Base-by-base conservation (phyloP, 2,113 vertebrate genomes). In the Bungarus multicinctus region DNA sequence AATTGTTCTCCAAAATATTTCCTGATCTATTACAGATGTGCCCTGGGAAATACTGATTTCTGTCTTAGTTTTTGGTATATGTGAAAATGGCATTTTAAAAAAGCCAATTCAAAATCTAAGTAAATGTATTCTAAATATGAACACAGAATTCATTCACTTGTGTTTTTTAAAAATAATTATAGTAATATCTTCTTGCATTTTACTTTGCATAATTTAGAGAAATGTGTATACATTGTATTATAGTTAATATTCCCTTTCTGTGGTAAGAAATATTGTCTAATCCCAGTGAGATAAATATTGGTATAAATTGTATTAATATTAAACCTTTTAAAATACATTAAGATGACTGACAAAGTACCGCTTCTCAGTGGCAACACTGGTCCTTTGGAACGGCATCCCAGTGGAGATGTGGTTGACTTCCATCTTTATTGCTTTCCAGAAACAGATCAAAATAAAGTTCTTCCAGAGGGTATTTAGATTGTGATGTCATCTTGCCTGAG, bases 111-210 rank as follows among this genome's bases (percentile, higher is more conserved):
- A 81, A 81, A 55, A 27, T 5, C 34, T 89, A 45, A 18, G 87
- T 81, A 92, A 92, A 92, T 89, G 20, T 34, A 1, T 89, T 87
- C 39, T 94, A 94, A 30, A 55, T 95, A 60, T 18, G 0, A 18
- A 88, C 14, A 53, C 91, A 1, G 87, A 50, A 50, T 87, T 90
- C 43, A 58, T 2, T 87, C 57, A 34, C 45, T 53, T 54, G 93
- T 20, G 85, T 94, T 93, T n/a, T 39, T 7, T 74, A 39, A 7
- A 5, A 27, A 93, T 92, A 30, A 20, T 60, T 93, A 1, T 10
- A 39, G 1, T 57, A 88, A 47, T 91, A 22, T 14, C 90, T 57
- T 12, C 91, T 69, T 54, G 45, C 7, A 1, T 34, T 88, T 39
- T 45, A 55, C 91, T 45, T 85, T 95, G 25, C 88, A 74, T 91